Conservation (phyloP, 2,113 vertebrate genomes). For the Catharus fuscescens region DNA sequence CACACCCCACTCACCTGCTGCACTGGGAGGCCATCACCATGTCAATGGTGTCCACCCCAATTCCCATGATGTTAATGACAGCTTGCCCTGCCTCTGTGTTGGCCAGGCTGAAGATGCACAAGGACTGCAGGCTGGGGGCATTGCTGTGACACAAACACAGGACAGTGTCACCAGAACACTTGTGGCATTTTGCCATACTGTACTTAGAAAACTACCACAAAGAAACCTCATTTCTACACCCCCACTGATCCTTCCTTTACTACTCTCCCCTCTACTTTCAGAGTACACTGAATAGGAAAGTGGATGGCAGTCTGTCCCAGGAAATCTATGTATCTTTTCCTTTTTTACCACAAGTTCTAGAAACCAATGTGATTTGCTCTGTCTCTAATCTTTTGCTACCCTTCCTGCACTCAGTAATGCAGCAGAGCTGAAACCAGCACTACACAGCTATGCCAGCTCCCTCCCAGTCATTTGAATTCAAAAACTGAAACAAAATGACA, state of each 20-base stretch:
- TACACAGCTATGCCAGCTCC: neutral
- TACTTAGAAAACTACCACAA: neutral
- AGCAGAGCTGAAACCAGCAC: neutral
- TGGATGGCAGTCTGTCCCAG: neutral
- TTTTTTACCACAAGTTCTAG: neutral
- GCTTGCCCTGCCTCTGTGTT: conserved; percentile 97
- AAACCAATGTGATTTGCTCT: neutral
- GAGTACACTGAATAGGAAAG: neutral
- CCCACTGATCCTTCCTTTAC: neutral
- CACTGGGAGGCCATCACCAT: conserved; percentile 91
- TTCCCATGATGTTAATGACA: conserved; percentile 95
- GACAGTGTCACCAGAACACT: neutral
- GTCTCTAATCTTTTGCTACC: neutral
- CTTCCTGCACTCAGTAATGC: neutral
- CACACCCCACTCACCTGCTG: conserved; percentile 79
- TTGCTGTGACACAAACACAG: conserved; percentile 64
- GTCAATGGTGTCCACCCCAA: conserved; percentile 95
- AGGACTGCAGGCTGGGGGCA: conserved; percentile 88
- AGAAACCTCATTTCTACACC: neutral
- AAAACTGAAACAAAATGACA: neutral
- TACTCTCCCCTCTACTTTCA: neutral
- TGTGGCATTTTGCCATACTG: neutral
- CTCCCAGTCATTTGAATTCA: neutral
- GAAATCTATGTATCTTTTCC: neutral
- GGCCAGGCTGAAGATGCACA: conserved; percentile 95